Base-by-base conservation (phyloP, 2,797 vertebrate genomes). In the Dallia pectoralis region DNA sequence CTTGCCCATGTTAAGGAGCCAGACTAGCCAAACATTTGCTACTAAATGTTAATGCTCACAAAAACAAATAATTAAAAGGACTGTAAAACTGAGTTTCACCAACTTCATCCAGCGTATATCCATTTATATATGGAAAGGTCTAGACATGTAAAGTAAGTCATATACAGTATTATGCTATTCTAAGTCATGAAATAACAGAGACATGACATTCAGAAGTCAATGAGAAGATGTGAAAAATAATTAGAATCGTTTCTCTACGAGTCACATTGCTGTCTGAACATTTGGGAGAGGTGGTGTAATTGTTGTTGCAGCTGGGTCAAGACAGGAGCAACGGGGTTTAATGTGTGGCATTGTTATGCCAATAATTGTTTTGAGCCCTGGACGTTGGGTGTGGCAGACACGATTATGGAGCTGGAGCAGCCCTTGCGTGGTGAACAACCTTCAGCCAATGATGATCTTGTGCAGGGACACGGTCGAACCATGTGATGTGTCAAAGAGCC, bases 401-500 rank as follows among this genome's bases (percentile, higher is more conserved):
- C 30, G 61, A 63, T 63, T 27, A 63, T 63, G 9, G 29, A 16
- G 27, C 27, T 63, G 30, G 61, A 63, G n/a, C 61, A 63, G 22
- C 56, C 8, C 56, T 22, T n/a, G n/a, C 56, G n/a, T 12, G 22
- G 56, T 22, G 56, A 59, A 61, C 33, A 65, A 65, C 19, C 67
- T 61, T n/a, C 63, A 36, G 33, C 72, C 69, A 74, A 48, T 70
- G 72, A 74, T 29, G 22, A 59, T 32, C 27, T 29, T 6, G 51
- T 51, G 69, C 49, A 67, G 49, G 18, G 73, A 62, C 25, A 40
- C 70, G 61, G 30, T 27, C 59, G 47, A 48, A 47, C 65, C 70
- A 75, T 73, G 74, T 79, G 74, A 76, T 12, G 30, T 25, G 73
- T 33, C 70, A 75, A 51, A 51, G 61, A 74, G 74, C 27, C 62